Conservation (phyloP, 2,113 vertebrate species). For the Macrotis lagotis region DNA sequence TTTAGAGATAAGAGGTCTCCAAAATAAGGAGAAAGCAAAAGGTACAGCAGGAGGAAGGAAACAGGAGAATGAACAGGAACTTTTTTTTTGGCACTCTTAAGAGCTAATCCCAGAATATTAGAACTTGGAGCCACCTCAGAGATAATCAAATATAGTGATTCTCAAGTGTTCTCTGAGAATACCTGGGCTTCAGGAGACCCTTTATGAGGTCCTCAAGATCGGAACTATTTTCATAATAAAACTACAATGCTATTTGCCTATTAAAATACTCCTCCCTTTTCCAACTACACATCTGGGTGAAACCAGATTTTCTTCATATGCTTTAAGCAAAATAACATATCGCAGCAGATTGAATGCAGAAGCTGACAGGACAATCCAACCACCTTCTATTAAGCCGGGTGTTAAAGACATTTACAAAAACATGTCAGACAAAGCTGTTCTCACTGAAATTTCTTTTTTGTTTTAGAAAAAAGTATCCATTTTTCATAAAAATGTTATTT, state of each 20-base stretch:
- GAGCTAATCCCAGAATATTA: background rate
- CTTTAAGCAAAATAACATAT: background rate
- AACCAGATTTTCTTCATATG: background rate
- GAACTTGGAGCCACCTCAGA: background rate
- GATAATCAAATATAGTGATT: background rate
- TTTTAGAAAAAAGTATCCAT: background rate
- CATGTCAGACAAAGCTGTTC: background rate
- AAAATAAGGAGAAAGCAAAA: background rate
- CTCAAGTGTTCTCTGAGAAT: background rate
- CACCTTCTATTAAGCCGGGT: background rate
- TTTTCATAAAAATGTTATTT: background rate
- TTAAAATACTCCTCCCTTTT: background rate
- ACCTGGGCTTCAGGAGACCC: background rate
- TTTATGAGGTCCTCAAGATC: background rate
- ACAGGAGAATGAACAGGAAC: background rate
- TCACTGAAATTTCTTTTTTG: background rate
- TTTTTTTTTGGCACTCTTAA: background rate
- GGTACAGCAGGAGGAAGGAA: background rate
- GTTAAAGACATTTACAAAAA: background rate
- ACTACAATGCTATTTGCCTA: background rate
- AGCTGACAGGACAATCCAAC: background rate
- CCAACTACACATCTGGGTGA: background rate
- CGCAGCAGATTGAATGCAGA: background rate
- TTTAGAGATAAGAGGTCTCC: background rate
- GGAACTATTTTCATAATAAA: background rate